These are phyloP conservation scores for Glandiceps talaboti DNA, from an alignment of 53 echinoderm and acorn worm species.

Conservation along the genomic window DNA sequence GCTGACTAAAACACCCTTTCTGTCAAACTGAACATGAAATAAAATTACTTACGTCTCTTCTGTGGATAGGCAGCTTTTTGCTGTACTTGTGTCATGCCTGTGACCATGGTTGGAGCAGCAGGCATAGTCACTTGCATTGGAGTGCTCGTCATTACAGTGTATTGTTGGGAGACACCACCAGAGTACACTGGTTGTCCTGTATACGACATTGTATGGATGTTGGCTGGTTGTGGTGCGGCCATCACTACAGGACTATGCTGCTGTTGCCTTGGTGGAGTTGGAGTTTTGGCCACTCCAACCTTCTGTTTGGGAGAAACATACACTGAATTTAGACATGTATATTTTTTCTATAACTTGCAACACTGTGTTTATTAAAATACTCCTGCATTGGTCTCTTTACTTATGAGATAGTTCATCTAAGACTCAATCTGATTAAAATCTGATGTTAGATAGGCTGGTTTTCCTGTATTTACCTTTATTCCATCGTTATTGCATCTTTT, in stretches of 20 bases:
- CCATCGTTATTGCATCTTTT: too few relatives aligned
- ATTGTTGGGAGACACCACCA: background rate
- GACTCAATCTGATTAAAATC: too few relatives aligned
- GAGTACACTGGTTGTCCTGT: background rate
- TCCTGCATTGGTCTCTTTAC: too few relatives aligned
- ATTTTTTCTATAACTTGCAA: too few relatives aligned
- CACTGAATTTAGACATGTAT: too few relatives aligned
- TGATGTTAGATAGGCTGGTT: too few relatives aligned
- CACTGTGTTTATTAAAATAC: too few relatives aligned
- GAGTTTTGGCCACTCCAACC: constrained; percentile 38
- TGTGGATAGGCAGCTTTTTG: background rate
- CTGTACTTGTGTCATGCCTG: background rate
- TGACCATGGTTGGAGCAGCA: background rate
- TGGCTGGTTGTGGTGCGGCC: background rate
- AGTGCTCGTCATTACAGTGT: background rate
- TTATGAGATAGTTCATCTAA: too few relatives aligned
- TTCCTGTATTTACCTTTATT: too few relatives aligned
- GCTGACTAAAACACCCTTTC: too few relatives aligned
- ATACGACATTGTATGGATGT: background rate
- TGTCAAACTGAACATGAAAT: too few relatives aligned
- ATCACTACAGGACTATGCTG: constrained; percentile 27
- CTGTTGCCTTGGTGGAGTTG: constrained; percentile 77
- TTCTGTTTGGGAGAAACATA: too few relatives aligned
- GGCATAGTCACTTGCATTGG: background rate
- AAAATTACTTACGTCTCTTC: background rate